phyloP scores from a whole-genome alignment of 2,888 invertebrate species.

The Teleogryllus oceanicus region DNA sequence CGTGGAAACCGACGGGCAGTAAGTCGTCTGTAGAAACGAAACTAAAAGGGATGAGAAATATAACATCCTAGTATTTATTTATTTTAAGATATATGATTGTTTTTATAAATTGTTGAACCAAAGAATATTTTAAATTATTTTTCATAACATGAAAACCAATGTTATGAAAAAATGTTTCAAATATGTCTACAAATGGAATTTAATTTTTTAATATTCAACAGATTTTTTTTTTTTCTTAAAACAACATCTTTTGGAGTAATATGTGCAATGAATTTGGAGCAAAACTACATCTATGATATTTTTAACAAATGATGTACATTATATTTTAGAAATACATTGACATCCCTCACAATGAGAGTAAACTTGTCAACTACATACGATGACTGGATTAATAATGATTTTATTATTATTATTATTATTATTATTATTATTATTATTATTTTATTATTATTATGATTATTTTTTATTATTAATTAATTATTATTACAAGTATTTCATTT shows the following conservation, averaged over 20 bases:
- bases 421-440: too few species aligned
- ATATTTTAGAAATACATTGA: background rate
- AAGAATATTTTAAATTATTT: slow-evolving; percentile 18
- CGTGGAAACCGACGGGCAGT: too few species aligned
- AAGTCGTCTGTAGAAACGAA: background rate
- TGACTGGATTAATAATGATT: background rate
- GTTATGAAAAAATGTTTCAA: slow-evolving; percentile 6
- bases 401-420: too few species aligned
- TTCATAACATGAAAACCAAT: background rate
- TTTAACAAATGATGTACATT: background rate
- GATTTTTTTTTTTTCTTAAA: background rate
- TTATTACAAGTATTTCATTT: too few species aligned
- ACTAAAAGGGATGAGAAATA: background rate
- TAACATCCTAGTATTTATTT: background rate
- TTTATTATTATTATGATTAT: too few species aligned
- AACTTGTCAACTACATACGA: background rate
- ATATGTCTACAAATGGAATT: background rate
- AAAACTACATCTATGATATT: background rate
- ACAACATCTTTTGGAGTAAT: background rate
- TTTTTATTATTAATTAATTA: too few species aligned
- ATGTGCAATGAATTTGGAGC: slow-evolving; percentile 2
- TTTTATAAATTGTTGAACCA: slow-evolving; percentile 18
- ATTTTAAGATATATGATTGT: slow-evolving; percentile 9
- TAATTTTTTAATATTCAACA: background rate
- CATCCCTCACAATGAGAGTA: background rate